Evolutionary conservation across 1,140 invertebrate species (phyloP).

Genomic region (Dendrolimus kikuchii): DNA sequence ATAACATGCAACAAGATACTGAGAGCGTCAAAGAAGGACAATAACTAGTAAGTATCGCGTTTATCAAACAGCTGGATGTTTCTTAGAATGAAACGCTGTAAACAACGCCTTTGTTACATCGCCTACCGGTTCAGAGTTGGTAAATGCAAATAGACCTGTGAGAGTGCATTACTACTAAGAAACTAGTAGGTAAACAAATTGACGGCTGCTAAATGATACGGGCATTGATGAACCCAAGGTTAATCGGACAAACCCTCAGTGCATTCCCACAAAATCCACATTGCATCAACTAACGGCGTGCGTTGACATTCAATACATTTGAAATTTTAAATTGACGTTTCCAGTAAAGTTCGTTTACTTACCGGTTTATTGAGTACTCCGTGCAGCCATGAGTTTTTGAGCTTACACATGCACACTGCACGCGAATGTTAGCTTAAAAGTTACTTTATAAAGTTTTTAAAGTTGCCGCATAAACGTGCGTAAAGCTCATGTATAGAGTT

Average conservation of each 20-base stretch:
- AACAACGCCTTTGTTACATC: slow-evolving; percentile 21
- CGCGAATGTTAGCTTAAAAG: slow-evolving; percentile 24
- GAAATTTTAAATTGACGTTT: slow-evolving; percentile 38
- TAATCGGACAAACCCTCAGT: not conserved
- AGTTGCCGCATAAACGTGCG: slow-evolving; percentile 27
- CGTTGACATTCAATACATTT: not conserved
- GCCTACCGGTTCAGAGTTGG: not conserved
- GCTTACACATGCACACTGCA: slow-evolving; percentile 37
- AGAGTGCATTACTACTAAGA: no score
- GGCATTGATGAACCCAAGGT: slow-evolving; percentile 6
- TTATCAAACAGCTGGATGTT: slow-evolving; percentile 20
- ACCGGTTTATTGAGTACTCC: slow-evolving; percentile 59
- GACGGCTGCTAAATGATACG: no score
- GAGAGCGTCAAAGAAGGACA: no score
- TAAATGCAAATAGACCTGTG: no score
- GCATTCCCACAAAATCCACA: no score
- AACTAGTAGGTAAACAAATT: no score
- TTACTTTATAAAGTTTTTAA: slow-evolving; percentile 49
- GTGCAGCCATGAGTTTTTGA: slow-evolving; percentile 46
- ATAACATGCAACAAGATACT: no score
- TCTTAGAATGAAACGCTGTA: slow-evolving; percentile 22
- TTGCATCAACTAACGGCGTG: no score
- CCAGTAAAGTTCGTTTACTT: slow-evolving; percentile 55
- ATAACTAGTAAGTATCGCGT: slow-evolving; percentile 1
- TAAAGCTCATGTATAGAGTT: slow-evolving; percentile 24